Evolutionary conservation across 2,113 vertebrate species (phyloP).

Genomic region (Pitta sordida): DNA sequence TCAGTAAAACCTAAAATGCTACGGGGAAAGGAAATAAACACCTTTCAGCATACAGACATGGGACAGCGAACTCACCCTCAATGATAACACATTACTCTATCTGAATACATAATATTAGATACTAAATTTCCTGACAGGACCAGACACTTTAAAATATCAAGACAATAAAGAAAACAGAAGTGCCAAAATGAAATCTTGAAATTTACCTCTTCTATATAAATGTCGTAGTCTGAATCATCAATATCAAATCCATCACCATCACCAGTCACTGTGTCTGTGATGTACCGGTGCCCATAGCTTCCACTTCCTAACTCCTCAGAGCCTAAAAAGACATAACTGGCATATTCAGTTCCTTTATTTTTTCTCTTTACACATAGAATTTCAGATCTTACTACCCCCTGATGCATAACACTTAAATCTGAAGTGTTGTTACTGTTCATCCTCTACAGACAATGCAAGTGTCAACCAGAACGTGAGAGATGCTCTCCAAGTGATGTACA

Average conservation of each 20-base stretch:
- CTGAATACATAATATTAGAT: background rate
- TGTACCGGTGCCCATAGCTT: slow-evolving; percentile 73
- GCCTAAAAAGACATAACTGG: slow-evolving; percentile 67
- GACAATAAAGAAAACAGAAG: background rate
- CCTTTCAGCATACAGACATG: background rate
- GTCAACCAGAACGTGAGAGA: background rate
- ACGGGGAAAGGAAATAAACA: background rate
- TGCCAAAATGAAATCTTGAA: background rate
- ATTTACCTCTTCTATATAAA: slow-evolving; percentile 90
- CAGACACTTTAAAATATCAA: background rate
- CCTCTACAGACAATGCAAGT: background rate
- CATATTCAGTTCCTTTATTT: background rate
- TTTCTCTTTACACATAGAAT: background rate
- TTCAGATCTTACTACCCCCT: background rate
- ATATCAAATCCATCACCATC: slow-evolving; percentile 81
- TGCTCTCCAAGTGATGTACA: background rate
- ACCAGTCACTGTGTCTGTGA: slow-evolving; percentile 67
- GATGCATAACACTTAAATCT: background rate
- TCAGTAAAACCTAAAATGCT: background rate
- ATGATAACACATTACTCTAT: background rate
- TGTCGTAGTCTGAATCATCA: slow-evolving; percentile 88
- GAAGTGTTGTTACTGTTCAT: background rate
- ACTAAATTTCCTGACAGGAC: background rate
- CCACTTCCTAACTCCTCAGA: slow-evolving; percentile 83
- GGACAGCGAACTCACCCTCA: background rate